Evolutionary conservation across 2,888 invertebrate genomes (phyloP), one percentile per base, ranked within the genome.

Genomic region (Chelonus formosanus): DNA sequence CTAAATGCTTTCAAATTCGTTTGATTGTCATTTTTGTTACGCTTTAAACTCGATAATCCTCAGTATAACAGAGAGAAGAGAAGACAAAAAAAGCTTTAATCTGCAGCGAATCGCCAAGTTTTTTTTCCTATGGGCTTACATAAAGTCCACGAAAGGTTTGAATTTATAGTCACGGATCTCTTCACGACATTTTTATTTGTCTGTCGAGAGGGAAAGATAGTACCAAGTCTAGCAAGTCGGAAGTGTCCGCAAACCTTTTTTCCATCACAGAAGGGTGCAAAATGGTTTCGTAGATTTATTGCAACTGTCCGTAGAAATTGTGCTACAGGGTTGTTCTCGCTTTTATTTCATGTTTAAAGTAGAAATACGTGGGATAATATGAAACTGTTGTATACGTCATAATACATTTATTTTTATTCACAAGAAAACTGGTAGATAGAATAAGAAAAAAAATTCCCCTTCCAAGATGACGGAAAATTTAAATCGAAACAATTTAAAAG

Each of bases 91-190:
- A 35, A 56, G 32, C 10, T 35, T 36, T 50, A 43, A 59, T 32
- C 35, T 36, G 43, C 10, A 32, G 54, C 31, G 34, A 31, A 52
- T n/a, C n/a, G 3, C 43, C 2, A n/a, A 8, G 8, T 47, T 59
- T 64, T 63, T 63, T 56, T 43, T 57, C 31, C 34, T 47, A 44
- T 34, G 34, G n/a, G 44, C 44, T 57, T 34, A 36, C 62, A 54
- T 45, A 45, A 54, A 52, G 20, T 52, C 34, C 32, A n/a, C 5
- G 47, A 32, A 43, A 40, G 20, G 45, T 20, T 20, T 34, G 10
- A 58, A 59, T 65, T 47, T 45, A 59, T 59, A 35, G 59, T 44
- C 53, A 57, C 20, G 60, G 34, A 65, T 65, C 52, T 65, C 47
- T 35, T 40, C 45, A 35, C 10, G 47, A 59, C 59, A 47, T 65